Evolutionary conservation across 2,888 invertebrate species (phyloP).

Genomic region (Orthosia cruda): DNA sequence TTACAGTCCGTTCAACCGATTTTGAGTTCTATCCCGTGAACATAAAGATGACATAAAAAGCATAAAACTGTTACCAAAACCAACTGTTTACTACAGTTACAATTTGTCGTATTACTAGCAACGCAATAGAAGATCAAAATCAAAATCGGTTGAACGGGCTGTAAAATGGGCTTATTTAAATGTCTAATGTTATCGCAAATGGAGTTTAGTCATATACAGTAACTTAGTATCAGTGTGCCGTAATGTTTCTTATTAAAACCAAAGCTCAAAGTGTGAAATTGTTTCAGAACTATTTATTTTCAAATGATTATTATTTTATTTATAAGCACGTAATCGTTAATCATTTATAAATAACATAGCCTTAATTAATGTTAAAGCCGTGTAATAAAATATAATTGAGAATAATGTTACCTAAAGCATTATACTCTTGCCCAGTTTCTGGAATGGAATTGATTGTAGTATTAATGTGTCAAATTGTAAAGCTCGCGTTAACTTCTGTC

Average conservation of each 20-base stretch:
- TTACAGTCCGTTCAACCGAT: no score
- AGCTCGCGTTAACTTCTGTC: background rate
- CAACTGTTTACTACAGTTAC: no score
- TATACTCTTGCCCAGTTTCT: slow-evolving; percentile 12
- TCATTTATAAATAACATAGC: slow-evolving; percentile 44
- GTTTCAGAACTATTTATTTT: slow-evolving; percentile 59
- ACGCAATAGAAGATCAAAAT: no score
- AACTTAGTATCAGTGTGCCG: slow-evolving; percentile 28
- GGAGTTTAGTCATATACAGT: slow-evolving; percentile 66
- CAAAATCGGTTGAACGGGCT: no score
- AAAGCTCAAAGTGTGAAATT: slow-evolving; percentile 72
- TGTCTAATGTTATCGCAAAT: no score
- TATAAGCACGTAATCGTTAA: slow-evolving; percentile 17
- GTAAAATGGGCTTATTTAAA: no score
- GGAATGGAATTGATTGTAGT: background rate
- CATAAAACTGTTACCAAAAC: no score
- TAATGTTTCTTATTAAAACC: slow-evolving; percentile 66
- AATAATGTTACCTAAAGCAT: slow-evolving; percentile 43
- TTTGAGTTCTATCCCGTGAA: no score
- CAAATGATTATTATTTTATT: slow-evolving; percentile 31
- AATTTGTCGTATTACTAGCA: no score
- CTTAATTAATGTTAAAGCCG: slow-evolving; percentile 24
- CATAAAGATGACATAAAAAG: no score
- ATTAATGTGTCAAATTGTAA: background rate
- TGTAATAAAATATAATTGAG: slow-evolving; percentile 23